phyloP scores from a whole-genome alignment of 2,113 vertebrate genomes.

The Boleophthalmus pectinirostris region DNA sequence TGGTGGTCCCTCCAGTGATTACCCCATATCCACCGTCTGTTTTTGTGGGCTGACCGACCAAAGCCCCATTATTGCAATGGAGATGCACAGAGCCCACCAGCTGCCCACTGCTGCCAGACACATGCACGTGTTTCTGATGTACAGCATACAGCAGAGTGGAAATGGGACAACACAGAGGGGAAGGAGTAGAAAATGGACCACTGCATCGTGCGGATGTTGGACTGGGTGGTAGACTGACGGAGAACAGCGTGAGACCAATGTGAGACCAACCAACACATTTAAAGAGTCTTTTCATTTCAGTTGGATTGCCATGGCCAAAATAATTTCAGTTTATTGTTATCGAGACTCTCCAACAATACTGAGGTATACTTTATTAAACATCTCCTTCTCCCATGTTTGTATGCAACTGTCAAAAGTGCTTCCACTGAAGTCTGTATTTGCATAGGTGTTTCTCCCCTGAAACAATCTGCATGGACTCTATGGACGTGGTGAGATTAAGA shows the following conservation, averaged over 20 bases:
- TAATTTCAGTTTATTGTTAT: no score
- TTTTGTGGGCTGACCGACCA: slow-evolving; percentile 39
- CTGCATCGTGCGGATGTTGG: no score
- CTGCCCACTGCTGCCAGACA: slow-evolving; percentile 26
- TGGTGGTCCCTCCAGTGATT: slow-evolving; percentile 44
- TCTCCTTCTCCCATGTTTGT: no score
- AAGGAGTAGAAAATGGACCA: no score
- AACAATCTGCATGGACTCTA: slow-evolving; percentile 27
- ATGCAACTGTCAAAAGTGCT: no score
- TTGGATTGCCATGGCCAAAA: no score
- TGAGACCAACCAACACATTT: no score
- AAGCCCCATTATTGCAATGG: slow-evolving; percentile 31
- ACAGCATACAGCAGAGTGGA: slow-evolving; percentile 36
- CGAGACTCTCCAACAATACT: no score
- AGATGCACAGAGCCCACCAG: slow-evolving; percentile 38
- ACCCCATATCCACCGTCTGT: slow-evolving; percentile 20
- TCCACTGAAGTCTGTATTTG: slow-evolving; percentile 11
- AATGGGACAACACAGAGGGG: slow-evolving; percentile 24
- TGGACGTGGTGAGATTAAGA: slow-evolving; percentile 31
- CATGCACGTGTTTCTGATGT: slow-evolving; percentile 14
- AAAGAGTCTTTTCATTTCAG: no score
- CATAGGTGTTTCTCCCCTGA: slow-evolving; percentile 21
- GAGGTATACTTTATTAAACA: no score
- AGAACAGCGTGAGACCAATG: no score
- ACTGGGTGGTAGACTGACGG: no score